These are phyloP conservation scores for Enoplosus armatus DNA, from an alignment of 2,797 vertebrate species.

Conservation along the genomic window DNA sequence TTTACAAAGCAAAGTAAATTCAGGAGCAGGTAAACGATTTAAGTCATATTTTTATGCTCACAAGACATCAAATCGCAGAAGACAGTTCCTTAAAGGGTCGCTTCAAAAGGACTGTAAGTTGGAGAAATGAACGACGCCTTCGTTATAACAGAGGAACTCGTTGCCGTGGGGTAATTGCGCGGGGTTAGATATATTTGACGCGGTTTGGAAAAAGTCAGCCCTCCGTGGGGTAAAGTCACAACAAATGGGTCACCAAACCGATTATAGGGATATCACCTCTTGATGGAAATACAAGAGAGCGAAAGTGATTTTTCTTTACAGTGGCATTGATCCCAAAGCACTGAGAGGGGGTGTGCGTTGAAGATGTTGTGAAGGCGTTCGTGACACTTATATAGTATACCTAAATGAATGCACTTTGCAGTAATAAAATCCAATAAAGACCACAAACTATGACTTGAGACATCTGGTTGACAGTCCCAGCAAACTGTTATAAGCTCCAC, in stretches of 20 bases:
- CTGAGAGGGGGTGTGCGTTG: neutral
- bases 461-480: neutral
- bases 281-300: neutral
- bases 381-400: neutral
- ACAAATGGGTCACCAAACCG: slow-evolving; percentile 13
- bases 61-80: neutral
- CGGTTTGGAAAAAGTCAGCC: slow-evolving; percentile 17
- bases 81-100: neutral
- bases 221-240: neutral
- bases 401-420: neutral
- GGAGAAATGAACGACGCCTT: slow-evolving; percentile 1
- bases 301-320: slow-evolving; percentile 10
- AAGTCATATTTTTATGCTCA: neutral
- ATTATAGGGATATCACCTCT: slow-evolving; percentile 2
- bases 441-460: slow-evolving; percentile 11
- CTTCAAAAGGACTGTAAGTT: neutral
- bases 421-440: slow-evolving; percentile 3
- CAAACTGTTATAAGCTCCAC: slow-evolving; percentile 1
- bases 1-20: slow-evolving; percentile 3
- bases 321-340: neutral
- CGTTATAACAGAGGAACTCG: neutral
- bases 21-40: slow-evolving; percentile 5
- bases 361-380: neutral
- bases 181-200: slow-evolving; percentile 14
- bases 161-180: slow-evolving; percentile 22